Percentiles rank a stretch among this genome's conserved stretches.
These are phyloP conservation scores for Germaria angustata DNA, from an alignment of 2,888 invertebrate genomes.

Conservation along the genomic window DNA sequence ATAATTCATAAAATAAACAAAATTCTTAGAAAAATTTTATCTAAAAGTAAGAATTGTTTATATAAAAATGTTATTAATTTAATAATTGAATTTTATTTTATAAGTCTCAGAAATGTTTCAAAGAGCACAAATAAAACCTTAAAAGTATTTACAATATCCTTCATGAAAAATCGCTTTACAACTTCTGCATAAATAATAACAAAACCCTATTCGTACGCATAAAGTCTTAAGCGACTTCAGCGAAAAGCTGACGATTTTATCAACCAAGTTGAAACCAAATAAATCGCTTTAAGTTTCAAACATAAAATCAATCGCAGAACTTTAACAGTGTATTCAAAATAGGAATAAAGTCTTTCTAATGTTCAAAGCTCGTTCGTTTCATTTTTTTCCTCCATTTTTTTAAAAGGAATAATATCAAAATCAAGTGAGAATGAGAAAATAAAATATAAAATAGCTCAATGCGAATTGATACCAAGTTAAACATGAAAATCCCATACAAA, in stretches of 20 bases:
- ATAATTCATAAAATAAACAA: too few species aligned
- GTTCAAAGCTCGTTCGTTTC: neutral
- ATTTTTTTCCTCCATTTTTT: neutral
- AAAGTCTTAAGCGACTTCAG: neutral
- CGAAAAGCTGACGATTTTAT: conserved; percentile 2
- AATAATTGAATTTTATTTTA: too few species aligned
- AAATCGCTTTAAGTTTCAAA: conserved; percentile 13
- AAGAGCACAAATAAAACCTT: neutral
- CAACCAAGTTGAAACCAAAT: neutral
- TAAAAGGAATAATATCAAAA: conserved; percentile 20
- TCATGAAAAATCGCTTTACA: neutral
- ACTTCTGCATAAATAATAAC: neutral
- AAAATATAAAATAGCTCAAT: conserved; percentile 51
- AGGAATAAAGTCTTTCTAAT: conserved; percentile 5
- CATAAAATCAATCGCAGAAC: conserved; percentile 12
- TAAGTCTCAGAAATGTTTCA: neutral
- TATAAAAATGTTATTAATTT: too few species aligned
- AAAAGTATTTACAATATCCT: neutral
- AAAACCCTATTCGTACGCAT: neutral
- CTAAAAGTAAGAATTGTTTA: too few species aligned
- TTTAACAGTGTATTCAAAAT: neutral
- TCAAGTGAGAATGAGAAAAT: conserved; percentile 22
- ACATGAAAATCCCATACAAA: conserved; percentile 67
- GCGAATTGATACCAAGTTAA: conserved; percentile 60
- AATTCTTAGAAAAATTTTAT: too few species aligned